phyloP scores from a whole-genome alignment of 2,113 vertebrate genomes.

The Bostrychus sinensis region DNA sequence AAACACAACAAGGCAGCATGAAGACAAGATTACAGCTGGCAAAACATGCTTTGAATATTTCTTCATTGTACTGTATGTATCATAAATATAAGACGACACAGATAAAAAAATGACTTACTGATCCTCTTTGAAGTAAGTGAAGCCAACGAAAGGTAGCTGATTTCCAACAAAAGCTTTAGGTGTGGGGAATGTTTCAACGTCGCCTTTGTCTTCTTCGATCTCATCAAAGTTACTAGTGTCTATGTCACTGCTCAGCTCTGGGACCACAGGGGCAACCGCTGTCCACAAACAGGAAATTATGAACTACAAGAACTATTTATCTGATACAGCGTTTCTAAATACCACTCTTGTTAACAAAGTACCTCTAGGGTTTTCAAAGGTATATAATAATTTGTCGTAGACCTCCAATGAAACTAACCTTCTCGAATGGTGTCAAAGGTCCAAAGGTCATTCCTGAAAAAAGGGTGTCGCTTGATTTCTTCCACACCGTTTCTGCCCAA shows the following conservation, averaged over 20 bases:
- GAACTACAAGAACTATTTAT: constrained; percentile 24
- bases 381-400: neutral
- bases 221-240: constrained; percentile 99
- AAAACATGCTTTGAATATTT: constrained; percentile 1
- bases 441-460: constrained; percentile 98
- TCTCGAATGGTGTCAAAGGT: constrained; percentile 96
- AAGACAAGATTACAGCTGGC: constrained; percentile 5
- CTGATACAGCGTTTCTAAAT: too few relatives aligned
- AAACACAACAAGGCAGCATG: constrained; percentile 7
- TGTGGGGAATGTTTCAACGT: constrained; percentile 94
- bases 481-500: constrained; percentile 95
- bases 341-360: too few relatives aligned
- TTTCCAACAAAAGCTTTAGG: constrained; percentile 98
- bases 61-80: neutral
- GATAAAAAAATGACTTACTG: constrained; percentile 81
- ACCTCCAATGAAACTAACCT: constrained; percentile 82
- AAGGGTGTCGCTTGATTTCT: constrained; percentile 95
- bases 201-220: constrained; percentile 96
- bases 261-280: constrained; percentile 96
- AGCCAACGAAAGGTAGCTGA: constrained; percentile 97
- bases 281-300: neutral
- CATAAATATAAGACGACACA: neutral
- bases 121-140: constrained; percentile 98
- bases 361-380: too few relatives aligned
- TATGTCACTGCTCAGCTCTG: constrained; percentile 96